Evolutionary conservation across 2,113 vertebrate genomes (phyloP).

Genomic region (Rhinoptilus africanus): DNA sequence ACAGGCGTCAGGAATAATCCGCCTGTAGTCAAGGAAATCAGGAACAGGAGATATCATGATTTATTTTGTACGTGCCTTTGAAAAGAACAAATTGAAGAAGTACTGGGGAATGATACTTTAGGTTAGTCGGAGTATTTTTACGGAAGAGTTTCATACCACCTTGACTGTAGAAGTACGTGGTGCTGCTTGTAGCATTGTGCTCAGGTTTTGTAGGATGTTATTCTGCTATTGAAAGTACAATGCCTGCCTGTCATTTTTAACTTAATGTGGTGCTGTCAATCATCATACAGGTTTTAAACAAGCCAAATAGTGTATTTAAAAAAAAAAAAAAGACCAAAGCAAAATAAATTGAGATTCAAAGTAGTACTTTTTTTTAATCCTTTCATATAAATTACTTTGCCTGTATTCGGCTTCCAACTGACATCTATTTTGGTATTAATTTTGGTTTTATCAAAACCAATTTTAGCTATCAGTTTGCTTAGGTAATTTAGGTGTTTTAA

Average conservation of each 20-base stretch:
- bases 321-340: not conserved
- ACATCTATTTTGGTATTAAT: not conserved
- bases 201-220: not conserved
- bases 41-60: accelerated
- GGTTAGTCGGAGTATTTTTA: not conserved
- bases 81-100: not conserved
- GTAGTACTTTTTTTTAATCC: not conserved
- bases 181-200: not conserved
- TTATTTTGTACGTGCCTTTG: not conserved
- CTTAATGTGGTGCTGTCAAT: not conserved
- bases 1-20: not conserved
- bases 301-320: not conserved
- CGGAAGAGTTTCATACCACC: not conserved
- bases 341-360: not conserved
- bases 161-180: not conserved
- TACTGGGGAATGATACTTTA: not conserved
- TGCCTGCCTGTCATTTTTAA: not conserved
- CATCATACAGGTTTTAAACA: not conserved
- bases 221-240: not conserved
- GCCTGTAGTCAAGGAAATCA: not conserved
- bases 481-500: not conserved
- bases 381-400: not conserved
- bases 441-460: not conserved
- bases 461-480: not conserved
- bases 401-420: not conserved